Percentiles rank a stretch among this genome's conserved stretches.
phyloP scores from a whole-genome alignment of 2,113 vertebrate species.

The Oostethus manadensis region DNA sequence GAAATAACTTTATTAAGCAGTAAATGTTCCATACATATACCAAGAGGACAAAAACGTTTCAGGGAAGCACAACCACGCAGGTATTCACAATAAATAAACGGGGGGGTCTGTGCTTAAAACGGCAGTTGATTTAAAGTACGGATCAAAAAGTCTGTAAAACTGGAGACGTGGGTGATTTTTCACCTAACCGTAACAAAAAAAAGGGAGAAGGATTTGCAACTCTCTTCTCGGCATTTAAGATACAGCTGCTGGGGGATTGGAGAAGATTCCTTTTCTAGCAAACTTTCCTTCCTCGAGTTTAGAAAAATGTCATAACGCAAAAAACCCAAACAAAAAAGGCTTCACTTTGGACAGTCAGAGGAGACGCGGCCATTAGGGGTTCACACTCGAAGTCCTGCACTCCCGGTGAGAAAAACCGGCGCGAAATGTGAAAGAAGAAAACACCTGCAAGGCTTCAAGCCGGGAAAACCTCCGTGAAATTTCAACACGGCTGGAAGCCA shows the following conservation, averaged over 20 bases:
- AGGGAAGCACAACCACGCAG: conserved; percentile 6
- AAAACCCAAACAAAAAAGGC: too few species aligned
- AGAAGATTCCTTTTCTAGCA: too few species aligned
- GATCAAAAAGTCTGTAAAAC: not conserved
- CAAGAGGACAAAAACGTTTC: conserved; percentile 10
- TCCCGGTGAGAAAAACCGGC: not conserved
- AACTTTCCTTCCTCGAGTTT: too few species aligned
- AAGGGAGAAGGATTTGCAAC: not conserved
- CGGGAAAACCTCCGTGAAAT: not conserved
- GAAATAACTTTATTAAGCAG: conserved; percentile 25
- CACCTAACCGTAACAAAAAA: not conserved
- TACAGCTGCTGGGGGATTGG: not conserved
- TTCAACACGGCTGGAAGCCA: not conserved
- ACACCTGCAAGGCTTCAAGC: not conserved
- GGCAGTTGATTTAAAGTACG: not conserved
- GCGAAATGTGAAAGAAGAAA: not conserved
- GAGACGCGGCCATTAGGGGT: too few species aligned
- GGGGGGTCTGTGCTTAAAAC: conserved; percentile 1
- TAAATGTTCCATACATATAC: conserved; percentile 9
- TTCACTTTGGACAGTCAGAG: too few species aligned
- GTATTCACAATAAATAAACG: conserved; percentile 37
- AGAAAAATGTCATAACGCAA: too few species aligned
- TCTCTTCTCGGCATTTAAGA: not conserved
- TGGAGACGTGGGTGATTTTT: not conserved
- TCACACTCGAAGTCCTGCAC: too few species aligned